Base-by-base conservation (phyloP, 2,113 vertebrate genomes). In the Tupaia tana region DNA sequence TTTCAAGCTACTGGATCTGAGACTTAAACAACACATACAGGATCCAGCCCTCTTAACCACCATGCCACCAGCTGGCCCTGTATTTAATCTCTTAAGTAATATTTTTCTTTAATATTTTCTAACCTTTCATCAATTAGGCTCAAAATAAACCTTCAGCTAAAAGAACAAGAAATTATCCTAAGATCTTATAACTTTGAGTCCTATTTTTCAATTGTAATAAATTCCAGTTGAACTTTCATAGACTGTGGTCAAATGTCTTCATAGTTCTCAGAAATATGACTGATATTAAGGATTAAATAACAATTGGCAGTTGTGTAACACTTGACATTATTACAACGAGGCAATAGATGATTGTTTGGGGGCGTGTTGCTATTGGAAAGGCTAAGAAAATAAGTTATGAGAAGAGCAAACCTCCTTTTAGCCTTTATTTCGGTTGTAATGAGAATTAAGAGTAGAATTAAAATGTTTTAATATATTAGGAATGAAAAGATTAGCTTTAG, bases 161-260 rank as follows among this genome's bases (percentile, higher is more conserved):
- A 52, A 92, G 80, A 13, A 78, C 29, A 83, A 69, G 54, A 54
- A 6, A 20, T 52, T 6, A 22, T 91, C 29, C 34, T 80, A 59
- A 81, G 81, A 67, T 3, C 14, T 86, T 81, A n/a, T 67, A 77
- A 90, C 3, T 31, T 82, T 71, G 6, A 52, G 31, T 54, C 13
- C 4, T 16, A 31, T 82, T 96, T 96, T 95, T 84, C 67, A 90
- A 15, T 75, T 81, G 31, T 56, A 83, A 84, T 92, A 85, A 87
- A 52, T 94, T 67, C 25, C 25, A 85, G 67, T 58, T 73, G 81
- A 95, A 89, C 19, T 87, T 96, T 92, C 34, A 81, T 22, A n/a
- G 88, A 29, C n/a, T 90, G 10, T 92, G 15, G 18, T 88, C 27
- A 61, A 27, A 75, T 64, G 15, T 52, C 25, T 90, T 87, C 58